phyloP scores from a whole-genome alignment of 1,140 invertebrate genomes.

The Berghia stephanieae region DNA sequence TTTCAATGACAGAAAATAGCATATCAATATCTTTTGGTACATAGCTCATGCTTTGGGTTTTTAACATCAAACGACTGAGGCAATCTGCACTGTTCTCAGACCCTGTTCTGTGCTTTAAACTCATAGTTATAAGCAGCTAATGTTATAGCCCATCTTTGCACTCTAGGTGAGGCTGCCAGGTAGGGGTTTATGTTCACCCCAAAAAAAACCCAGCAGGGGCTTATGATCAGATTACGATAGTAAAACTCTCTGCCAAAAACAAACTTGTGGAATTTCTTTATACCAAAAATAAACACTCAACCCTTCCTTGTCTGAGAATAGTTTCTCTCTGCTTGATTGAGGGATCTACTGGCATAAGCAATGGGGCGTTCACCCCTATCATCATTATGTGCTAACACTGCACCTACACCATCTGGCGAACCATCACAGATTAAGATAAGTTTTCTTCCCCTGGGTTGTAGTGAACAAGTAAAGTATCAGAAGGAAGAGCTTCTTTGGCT shows the following conservation, averaged over 20 bases:
- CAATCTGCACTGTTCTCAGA: conserved; percentile 63
- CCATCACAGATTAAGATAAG: conserved; percentile 68
- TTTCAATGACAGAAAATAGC: no score
- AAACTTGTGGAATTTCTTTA: conserved; percentile 69
- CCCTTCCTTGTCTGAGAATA: conserved; percentile 71
- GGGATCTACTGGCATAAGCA: conserved; percentile 65
- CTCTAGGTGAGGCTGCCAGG: conserved; percentile 49
- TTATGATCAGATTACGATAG: conserved; percentile 68
- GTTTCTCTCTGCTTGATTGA: conserved; percentile 67
- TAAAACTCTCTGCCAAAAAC: conserved; percentile 65
- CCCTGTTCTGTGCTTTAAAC: conserved; percentile 58
- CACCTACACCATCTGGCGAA: conserved; percentile 67
- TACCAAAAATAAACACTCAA: conserved; percentile 69
- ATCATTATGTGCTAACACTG: no score
- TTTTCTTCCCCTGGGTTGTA: no score
- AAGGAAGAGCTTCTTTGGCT: no score
- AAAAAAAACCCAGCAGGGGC: conserved; percentile 65
- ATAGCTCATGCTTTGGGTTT: no score
- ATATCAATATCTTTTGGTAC: no score
- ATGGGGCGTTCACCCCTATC: conserved; percentile 65
- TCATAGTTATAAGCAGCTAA: conserved; percentile 53
- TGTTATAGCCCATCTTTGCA: conserved; percentile 52
- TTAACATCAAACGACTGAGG: no score
- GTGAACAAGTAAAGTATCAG: no score
- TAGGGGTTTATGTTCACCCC: conserved; percentile 51